phyloP scores from a whole-genome alignment of 2,113 vertebrate genomes.

The Callospermophilus lateralis region DNA sequence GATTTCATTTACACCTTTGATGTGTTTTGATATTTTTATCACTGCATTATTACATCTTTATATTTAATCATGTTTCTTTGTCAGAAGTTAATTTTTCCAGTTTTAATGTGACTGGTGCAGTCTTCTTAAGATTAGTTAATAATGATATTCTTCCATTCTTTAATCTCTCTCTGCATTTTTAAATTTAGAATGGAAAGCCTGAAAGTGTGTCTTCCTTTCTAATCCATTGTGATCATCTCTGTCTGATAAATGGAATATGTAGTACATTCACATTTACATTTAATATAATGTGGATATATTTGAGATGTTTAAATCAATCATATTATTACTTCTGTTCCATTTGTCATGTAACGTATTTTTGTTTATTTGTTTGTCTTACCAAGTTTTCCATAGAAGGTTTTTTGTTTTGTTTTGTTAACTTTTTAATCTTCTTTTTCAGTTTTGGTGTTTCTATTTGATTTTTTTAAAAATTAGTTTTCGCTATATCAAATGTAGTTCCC shows the following conservation, averaged over 20 bases:
- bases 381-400: background rate
- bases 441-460: background rate
- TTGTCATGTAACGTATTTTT: background rate
- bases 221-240: background rate
- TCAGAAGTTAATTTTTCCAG: background rate
- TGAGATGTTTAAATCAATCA: background rate
- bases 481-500: background rate
- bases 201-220: background rate
- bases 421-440: constrained; percentile 14
- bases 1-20: background rate
- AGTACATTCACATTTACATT: background rate
- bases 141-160: background rate
- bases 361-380: background rate
- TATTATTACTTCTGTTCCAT: background rate
- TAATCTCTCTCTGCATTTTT: background rate
- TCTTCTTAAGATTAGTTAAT: background rate
- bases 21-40: background rate
- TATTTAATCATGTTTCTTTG: background rate
- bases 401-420: background rate
- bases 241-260: background rate
- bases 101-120: background rate
- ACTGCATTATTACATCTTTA: background rate
- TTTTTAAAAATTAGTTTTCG: background rate
- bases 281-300: background rate
- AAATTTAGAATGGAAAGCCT: background rate